Conservation (phyloP, 2,113 vertebrate genomes). For the Nesogale talazaci region DNA sequence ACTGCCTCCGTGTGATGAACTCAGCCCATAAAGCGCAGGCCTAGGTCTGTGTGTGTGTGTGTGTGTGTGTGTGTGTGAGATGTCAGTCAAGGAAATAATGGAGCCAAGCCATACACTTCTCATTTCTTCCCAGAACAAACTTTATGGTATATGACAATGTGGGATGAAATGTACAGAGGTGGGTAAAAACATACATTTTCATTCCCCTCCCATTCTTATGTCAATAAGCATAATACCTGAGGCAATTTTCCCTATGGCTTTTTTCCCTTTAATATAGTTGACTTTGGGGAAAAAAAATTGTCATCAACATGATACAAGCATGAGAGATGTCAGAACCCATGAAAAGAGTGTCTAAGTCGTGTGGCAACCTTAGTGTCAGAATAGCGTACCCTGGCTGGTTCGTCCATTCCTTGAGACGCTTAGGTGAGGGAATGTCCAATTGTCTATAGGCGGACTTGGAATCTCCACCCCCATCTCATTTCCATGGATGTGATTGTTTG, state of each 20-base stretch:
- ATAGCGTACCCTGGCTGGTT: background rate
- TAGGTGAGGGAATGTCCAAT: background rate
- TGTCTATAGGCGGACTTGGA: background rate
- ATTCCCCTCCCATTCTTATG: conserved; percentile 21
- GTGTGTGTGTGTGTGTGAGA: background rate
- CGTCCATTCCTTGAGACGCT: background rate
- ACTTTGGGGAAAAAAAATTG: background rate
- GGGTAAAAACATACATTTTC: background rate
- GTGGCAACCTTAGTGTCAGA: background rate
- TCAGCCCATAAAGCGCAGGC: background rate
- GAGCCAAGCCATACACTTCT: background rate
- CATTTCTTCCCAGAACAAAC: conserved; percentile 5
- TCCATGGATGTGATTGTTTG: too few species aligned
- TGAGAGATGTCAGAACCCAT: background rate
- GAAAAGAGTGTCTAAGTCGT: background rate
- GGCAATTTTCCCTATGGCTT: background rate
- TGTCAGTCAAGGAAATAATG: background rate
- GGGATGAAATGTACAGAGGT: rapidly evolving
- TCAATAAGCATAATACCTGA: background rate
- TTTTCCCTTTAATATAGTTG: background rate
- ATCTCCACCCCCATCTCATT: too few species aligned
- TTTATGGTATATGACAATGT: background rate
- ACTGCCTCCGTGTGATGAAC: background rate
- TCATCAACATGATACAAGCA: conserved; percentile 7
- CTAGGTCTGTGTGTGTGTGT: background rate